phyloP scores from a whole-genome alignment of 2,888 invertebrate species.

The Caenorhabditis sulstoni region DNA sequence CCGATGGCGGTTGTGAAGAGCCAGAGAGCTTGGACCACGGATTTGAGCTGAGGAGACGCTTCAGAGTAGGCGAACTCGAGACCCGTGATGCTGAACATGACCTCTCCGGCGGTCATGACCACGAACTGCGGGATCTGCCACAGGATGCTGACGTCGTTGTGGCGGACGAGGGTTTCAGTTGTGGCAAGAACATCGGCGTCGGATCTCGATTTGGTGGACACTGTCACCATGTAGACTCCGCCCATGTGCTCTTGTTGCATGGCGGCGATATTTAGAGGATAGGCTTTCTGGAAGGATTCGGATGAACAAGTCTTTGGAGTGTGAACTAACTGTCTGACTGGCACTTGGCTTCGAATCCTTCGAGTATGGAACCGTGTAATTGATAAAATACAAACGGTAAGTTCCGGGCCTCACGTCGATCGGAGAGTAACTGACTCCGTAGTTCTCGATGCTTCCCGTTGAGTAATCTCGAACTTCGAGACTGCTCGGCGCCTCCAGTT shows the following conservation, averaged over 20 bases:
- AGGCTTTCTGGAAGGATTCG: conserved; percentile 7
- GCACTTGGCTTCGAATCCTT: conserved; percentile 12
- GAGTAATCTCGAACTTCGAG: conserved; percentile 34
- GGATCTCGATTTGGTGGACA: conserved; percentile 24
- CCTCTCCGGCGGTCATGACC: conserved; percentile 82
- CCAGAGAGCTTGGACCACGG: conserved; percentile 92
- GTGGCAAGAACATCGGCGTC: conserved; percentile 23
- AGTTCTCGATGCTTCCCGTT: conserved; percentile 1
- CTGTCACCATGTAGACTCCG: conserved; percentile 49
- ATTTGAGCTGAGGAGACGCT: conserved; percentile 93
- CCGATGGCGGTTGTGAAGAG: conserved; percentile 93
- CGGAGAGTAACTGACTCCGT: conserved; percentile 23
- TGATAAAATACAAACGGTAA: conserved; percentile 35
- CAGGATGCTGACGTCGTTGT: conserved; percentile 67
- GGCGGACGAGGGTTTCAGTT: conserved; percentile 56
- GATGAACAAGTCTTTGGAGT: not conserved
- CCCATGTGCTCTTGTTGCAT: conserved; percentile 48
- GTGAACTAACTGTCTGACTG: conserved; percentile 11
- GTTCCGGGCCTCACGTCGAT: conserved; percentile 53
- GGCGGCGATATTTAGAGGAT: conserved; percentile 3
- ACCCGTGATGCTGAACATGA: conserved; percentile 82
- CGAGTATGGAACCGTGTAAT: conserved; percentile 23
- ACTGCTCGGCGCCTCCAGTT: not conserved
- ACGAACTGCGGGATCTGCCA: conserved; percentile 81
- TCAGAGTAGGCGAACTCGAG: conserved; percentile 80